A percentile compares a stretch with the other conserved stretches of the same genome.
phyloP scores from a whole-genome alignment of 2,113 vertebrate genomes.

The Corythaeola cristata region DNA sequence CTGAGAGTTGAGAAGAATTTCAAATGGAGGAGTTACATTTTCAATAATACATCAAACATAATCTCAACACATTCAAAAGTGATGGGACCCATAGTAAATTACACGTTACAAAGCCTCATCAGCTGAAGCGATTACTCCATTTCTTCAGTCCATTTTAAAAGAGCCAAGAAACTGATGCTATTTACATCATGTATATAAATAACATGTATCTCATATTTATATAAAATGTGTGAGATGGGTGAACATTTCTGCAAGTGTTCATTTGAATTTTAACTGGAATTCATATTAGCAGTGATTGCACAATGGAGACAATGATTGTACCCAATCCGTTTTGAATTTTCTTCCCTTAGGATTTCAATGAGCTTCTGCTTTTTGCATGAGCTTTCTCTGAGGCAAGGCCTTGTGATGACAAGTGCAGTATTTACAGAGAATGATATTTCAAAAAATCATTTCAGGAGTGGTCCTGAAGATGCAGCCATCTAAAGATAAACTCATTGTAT shows the following conservation, averaged over 20 bases:
- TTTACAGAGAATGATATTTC: not conserved
- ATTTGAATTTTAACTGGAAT: conserved; percentile 63
- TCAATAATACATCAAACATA: conserved; percentile 52
- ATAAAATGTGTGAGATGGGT: conserved; percentile 43
- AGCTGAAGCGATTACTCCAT: conserved; percentile 56
- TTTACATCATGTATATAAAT: conserved; percentile 66
- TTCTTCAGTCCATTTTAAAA: conserved; percentile 51
- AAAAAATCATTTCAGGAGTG: not conserved
- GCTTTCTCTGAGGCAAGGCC: not conserved
- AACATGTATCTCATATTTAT: conserved; percentile 54
- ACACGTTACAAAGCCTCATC: conserved; percentile 47
- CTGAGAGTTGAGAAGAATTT: conserved; percentile 41
- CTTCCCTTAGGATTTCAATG: not conserved
- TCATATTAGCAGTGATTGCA: conserved; percentile 35
- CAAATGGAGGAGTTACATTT: conserved; percentile 29
- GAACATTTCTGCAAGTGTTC: conserved; percentile 55
- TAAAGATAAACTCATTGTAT: not conserved
- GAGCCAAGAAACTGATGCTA: conserved; percentile 54
- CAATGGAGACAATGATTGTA: conserved; percentile 49
- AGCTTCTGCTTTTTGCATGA: not conserved
- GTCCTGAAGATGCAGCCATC: not conserved
- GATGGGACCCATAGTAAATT: conserved; percentile 52
- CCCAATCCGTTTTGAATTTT: conserved; percentile 32
- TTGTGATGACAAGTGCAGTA: not conserved
- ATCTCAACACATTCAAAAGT: conserved; percentile 42